These are phyloP conservation scores for Nasonia oneida DNA, from an alignment of 2,888 invertebrate genomes.

Conservation along the genomic window DNA sequence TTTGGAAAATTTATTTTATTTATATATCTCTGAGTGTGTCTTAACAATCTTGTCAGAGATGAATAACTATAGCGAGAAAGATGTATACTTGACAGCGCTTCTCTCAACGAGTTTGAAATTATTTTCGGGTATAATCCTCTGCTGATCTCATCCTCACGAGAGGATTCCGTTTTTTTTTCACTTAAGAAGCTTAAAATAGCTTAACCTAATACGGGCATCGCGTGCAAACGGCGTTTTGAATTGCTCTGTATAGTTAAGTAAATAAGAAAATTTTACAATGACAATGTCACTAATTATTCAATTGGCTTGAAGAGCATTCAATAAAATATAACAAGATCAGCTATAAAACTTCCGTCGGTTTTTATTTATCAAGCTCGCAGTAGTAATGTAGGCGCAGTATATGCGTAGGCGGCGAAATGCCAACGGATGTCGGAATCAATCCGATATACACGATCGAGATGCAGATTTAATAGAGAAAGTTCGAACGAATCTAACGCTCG, in stretches of 20 bases:
- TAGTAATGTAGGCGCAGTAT: conserved; percentile 1
- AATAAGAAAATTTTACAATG: no score
- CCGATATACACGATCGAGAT: not conserved
- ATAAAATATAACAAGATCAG: not conserved
- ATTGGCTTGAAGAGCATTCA: not conserved
- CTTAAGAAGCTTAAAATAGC: conserved; percentile 29
- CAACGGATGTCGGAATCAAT: conserved; percentile 21
- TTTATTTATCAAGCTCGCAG: not conserved
- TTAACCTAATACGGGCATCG: not conserved
- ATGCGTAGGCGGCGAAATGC: conserved; percentile 13
- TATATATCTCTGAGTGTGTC: no score
- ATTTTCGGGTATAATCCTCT: conserved; percentile 18
- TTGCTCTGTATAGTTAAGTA: not conserved
- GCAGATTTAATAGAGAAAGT: conserved; percentile 5
- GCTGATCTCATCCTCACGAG: conserved; percentile 17
- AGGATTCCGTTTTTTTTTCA: not conserved
- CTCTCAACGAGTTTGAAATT: not conserved
- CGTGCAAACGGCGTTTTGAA: not conserved
- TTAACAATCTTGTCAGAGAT: no score
- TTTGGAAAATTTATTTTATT: no score
- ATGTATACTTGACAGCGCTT: not conserved
- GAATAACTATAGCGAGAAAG: not conserved
- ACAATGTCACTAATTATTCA: not conserved
- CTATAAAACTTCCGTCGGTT: not conserved
- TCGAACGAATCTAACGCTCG: not conserved